Evolutionary conservation across 2,797 vertebrate species (phyloP).

Genomic region (Poeciliopsis gracilis): DNA sequence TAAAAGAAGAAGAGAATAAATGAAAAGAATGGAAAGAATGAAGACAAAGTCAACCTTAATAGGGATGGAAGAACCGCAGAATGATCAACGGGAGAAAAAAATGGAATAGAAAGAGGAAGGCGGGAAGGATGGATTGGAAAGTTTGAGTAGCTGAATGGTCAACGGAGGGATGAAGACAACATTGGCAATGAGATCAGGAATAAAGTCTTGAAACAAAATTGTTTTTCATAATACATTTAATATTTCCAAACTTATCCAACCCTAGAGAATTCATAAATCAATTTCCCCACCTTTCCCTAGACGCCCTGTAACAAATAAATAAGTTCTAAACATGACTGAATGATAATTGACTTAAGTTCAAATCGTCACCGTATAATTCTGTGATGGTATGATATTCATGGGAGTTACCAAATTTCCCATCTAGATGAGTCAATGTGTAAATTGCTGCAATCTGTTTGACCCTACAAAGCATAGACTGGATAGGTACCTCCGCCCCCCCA

Average conservation of each 20-base stretch:
- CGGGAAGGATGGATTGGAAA: not conserved
- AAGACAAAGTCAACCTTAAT: not conserved
- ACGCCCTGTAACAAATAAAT: slow-evolving; percentile 10
- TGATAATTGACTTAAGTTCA: slow-evolving; percentile 3
- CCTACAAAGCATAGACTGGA: slow-evolving; percentile 31
- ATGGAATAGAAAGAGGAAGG: not conserved
- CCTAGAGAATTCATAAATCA: not conserved
- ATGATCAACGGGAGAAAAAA: not conserved
- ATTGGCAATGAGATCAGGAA: not conserved
- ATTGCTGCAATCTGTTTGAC: slow-evolving; percentile 52
- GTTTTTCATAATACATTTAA: not conserved
- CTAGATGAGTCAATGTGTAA: slow-evolving; percentile 40
- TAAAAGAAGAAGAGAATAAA: not conserved
- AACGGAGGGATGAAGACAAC: not conserved
- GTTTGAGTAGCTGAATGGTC: not conserved
- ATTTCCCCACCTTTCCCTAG: not conserved
- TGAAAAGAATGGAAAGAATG: not conserved
- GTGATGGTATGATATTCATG: slow-evolving; percentile 36
- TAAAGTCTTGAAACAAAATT: not conserved
- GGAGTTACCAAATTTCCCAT: slow-evolving; percentile 30
- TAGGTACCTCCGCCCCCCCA: slow-evolving; percentile 28
- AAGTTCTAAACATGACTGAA: not conserved
- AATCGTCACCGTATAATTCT: slow-evolving; percentile 17
- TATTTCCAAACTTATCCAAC: not conserved
- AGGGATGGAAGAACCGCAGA: not conserved